Evolutionary conservation across 2,888 invertebrate species (phyloP), one percentile per base, ranked within the genome.

Genomic region (Eulithis testata): DNA sequence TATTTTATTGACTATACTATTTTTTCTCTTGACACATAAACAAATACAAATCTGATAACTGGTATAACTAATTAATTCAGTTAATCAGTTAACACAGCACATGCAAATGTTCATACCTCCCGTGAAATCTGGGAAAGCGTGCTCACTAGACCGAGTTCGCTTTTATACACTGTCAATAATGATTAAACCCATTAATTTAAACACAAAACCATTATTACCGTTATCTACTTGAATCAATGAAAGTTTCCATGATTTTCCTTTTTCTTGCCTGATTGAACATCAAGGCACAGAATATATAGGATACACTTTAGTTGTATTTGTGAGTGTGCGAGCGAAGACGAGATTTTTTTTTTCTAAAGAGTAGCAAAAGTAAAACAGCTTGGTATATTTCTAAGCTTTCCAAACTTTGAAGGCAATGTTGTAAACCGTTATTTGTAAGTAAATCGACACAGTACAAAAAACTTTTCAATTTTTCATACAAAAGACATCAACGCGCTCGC

Each of bases 41-140:
- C 21, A 21, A 9, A 40, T 8, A 40, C 40, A 9, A 5, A 40
- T 40, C 47, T 47, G 31, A n/a, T 52, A 12, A 31, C 21, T 21
- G 2, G 21, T 21, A 36, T 9, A 53, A n/a, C 2, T 27, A 47
- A 60, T 54, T 37, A 27, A 60, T 74, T 78, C 81, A 83, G 78
- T 79, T 44, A 45, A 78, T 75, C 21, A 74, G 31, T 4, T 31
- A 31, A 11, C 73, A 77, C 6, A 60, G 40, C 89, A 21, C 21
- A 92, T 91, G 90, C 90, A 91, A 91, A 91, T 91, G 81, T 75
- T 78, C 87, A 90, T 90, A 84, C 80, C 86, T 82, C 76, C 73
- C 81, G 89, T 83, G 92, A 91, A 90, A 91, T 84, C 82, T 77
- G 86, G 84, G 92, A 91, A 87, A 92, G 90, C 80, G 85, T 78